Base-by-base conservation (phyloP, 1,140 invertebrate species). In the Pachyrhynchus sulphureomaculatus region DNA sequence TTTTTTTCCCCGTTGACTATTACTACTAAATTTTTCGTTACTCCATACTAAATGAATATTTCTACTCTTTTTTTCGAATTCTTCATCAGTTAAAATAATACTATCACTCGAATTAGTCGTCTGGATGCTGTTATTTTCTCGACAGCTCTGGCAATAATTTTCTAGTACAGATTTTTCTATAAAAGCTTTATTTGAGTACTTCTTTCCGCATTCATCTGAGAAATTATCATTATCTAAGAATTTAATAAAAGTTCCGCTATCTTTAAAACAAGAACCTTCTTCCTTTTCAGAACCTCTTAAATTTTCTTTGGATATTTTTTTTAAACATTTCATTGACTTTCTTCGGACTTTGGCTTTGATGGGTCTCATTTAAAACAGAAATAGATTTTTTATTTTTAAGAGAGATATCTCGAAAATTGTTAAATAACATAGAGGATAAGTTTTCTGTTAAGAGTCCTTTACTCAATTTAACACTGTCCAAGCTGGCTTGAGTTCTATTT, bases 261-360 rank as follows among this genome's bases (percentile, higher is more conserved):
- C 17, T 6, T 39, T 39, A 39, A 39, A 18, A 17, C 36, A 18
- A 2, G 1, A 39, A n/a, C 26, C 12, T 6, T 29, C 26, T 6
- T 6, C 24, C 12, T 29, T 29, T 29, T 6, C 36, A 44, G 23
- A 3, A 12, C 12, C 2, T 6, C 13, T 21, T 12, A 45, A 20
- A 13, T 23, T 53, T 36, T 62, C 59, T 20, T 41, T 10, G 1
- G 52, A 62, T 37, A 55, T 62, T 41, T 49, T 55, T n/a, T 21
- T 55, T 33, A 17, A 62, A 62, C 52, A 54, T 48, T 23, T 55
- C 51, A 12, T 55, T 62, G 1, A 55, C 47, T 26, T 21, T 45
- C 13, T 62, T 42, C 1, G 52, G 51, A 23, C 5, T 61, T 10
- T 33, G 56, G 12, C 21, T 33, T 36, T 53, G 47, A 8, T 18